Percentiles rank a stretch among this genome's conserved stretches.
Conservation (phyloP, 2,888 invertebrate genomes). For the Drosophila testacea region DNA sequence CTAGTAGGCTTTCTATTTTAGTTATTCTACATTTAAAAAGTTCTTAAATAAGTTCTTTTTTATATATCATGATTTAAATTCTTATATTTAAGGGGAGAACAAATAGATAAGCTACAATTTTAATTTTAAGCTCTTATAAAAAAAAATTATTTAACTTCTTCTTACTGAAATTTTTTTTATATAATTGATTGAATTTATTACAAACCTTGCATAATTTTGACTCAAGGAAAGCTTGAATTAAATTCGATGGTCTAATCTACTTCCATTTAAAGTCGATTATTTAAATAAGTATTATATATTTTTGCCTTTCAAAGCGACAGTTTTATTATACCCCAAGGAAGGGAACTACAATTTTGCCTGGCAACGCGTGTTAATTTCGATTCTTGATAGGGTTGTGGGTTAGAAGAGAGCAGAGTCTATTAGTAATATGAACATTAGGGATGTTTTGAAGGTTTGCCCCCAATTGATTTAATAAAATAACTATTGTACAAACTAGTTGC, state of each 20-base stretch:
- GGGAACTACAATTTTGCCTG: neutral
- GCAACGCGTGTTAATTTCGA: neutral
- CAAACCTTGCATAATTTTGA: neutral
- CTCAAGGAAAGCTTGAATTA: too few species aligned
- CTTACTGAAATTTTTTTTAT: too few species aligned
- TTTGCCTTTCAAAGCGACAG: too few species aligned
- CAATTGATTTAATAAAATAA: constrained; percentile 6
- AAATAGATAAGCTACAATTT: too few species aligned
- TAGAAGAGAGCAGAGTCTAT: neutral
- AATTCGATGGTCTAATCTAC: neutral
- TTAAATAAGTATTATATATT: too few species aligned
- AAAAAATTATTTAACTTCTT: too few species aligned
- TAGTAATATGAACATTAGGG: neutral
- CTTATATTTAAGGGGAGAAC: too few species aligned
- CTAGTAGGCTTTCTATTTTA: too few species aligned
- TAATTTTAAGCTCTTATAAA: too few species aligned
- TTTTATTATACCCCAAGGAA: neutral
- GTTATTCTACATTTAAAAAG: too few species aligned
- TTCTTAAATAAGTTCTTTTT: too few species aligned
- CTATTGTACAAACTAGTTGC: constrained; percentile 5
- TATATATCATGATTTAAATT: too few species aligned
- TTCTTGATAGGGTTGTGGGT: neutral
- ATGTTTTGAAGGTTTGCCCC: neutral
- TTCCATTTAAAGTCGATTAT: neutral
- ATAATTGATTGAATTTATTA: neutral